These are phyloP conservation scores for Metopolophium dirhodum DNA, from an alignment of 1,140 invertebrate genomes.

Conservation along the genomic window DNA sequence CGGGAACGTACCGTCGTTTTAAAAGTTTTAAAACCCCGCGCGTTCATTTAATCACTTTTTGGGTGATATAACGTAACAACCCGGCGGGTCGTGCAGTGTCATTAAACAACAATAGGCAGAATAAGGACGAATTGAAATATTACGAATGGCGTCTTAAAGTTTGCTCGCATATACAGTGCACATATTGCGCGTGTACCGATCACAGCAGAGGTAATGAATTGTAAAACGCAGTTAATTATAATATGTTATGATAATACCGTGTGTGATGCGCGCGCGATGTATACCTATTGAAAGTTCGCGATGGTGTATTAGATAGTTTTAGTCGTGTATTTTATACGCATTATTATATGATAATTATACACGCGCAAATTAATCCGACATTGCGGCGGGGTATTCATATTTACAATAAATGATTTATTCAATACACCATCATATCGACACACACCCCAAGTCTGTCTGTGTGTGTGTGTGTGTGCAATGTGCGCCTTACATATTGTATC, in stretches of 20 bases:
- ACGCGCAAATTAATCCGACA: no score
- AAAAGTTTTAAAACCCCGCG: not conserved
- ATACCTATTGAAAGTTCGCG: not conserved
- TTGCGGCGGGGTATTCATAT: no score
- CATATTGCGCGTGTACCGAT: not conserved
- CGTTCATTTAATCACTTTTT: not conserved
- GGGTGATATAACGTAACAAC: not conserved
- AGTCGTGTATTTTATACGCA: no score
- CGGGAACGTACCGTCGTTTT: not conserved
- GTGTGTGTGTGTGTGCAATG: no score
- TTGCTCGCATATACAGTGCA: no score
- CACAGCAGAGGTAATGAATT: not conserved
- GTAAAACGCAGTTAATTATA: not conserved
- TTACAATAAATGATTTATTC: slow-evolving; percentile 10
- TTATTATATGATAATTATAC: no score
- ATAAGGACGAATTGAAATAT: not conserved
- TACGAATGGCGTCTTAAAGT: not conserved
- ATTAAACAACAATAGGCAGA: no score
- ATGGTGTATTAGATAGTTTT: not conserved
- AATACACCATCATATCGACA: not conserved
- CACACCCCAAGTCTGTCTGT: not conserved
- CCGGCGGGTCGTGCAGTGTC: no score
- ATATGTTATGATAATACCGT: not conserved
- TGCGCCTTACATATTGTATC: not conserved
- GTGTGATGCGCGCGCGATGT: no score